Percentiles rank a stretch among this genome's conserved stretches.
phyloP scores from a whole-genome alignment of 1,140 invertebrate genomes.

The Halyomorpha halys region DNA sequence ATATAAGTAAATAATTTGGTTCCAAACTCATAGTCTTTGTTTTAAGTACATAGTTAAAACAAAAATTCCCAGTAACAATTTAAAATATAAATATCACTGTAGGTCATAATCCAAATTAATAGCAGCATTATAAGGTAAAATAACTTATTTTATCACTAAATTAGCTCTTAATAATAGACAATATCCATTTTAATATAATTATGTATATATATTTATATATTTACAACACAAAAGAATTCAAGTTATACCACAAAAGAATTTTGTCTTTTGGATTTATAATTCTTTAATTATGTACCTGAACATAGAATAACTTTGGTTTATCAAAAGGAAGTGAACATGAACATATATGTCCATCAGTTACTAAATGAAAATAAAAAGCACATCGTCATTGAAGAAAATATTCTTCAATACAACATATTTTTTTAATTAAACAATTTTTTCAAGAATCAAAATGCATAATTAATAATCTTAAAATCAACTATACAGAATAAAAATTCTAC shows the following conservation, averaged over 20 bases:
- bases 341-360: too few relatives aligned
- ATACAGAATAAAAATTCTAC: not conserved
- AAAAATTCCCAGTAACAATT: too few relatives aligned
- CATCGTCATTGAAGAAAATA: not conserved
- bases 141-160: too few relatives aligned
- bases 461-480: not conserved
- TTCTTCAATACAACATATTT: not conserved
- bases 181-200: constrained; percentile 1
- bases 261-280: not conserved
- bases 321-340: not conserved
- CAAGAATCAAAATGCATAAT: not conserved
- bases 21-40: too few relatives aligned
- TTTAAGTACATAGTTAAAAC: too few relatives aligned
- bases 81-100: too few relatives aligned
- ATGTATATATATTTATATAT: constrained; percentile 8
- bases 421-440: not conserved
- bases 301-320: constrained; percentile 1
- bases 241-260: constrained; percentile 6
- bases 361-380: not conserved
- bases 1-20: too few relatives aligned
- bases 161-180: not conserved
- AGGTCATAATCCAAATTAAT: too few relatives aligned
- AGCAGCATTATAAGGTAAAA: too few relatives aligned
- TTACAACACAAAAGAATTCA: constrained; percentile 2
- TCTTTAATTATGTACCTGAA: constrained; percentile 1